Conservation (phyloP, 92 coral and sea anemone genomes). For the Micromussa lordhowensis region DNA sequence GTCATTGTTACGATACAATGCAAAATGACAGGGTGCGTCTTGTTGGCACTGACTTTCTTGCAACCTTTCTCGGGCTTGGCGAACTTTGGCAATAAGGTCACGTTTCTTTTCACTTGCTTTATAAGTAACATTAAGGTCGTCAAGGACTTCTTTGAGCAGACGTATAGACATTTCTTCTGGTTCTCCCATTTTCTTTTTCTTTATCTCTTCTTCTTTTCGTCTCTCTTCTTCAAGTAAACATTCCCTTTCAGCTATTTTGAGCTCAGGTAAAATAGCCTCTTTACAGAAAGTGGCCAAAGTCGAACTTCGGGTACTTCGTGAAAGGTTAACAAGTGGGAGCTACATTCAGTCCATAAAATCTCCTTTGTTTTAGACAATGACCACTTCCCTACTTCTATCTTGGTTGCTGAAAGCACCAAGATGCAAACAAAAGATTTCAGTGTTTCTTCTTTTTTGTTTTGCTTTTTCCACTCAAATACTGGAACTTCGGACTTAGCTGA, state of each 20-base stretch:
- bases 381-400: background rate
- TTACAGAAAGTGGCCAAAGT: too few species aligned
- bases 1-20: slow-evolving; percentile 13
- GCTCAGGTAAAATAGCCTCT: slow-evolving; percentile 24
- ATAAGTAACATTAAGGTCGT: slow-evolving; percentile 8
- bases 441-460: background rate
- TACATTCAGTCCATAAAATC: too few species aligned
- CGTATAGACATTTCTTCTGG: slow-evolving; percentile 1
- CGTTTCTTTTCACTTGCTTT: slow-evolving; percentile 26
- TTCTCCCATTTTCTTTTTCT: slow-evolving; percentile 20
- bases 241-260: slow-evolving; percentile 3
- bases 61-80: slow-evolving; percentile 2
- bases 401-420: background rate
- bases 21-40: slow-evolving; percentile 5
- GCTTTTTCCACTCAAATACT: slow-evolving; percentile 19
- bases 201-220: slow-evolving; percentile 4
- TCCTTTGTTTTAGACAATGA: too few species aligned
- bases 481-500: slow-evolving; percentile 27
- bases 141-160: slow-evolving; percentile 24
- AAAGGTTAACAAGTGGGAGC: too few species aligned
- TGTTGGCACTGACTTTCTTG: slow-evolving; percentile 12
- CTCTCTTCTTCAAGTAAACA: slow-evolving; percentile 8
- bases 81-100: slow-evolving; percentile 5
- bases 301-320: too few species aligned
- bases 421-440: background rate